A percentile compares a stretch with the other conserved stretches of the same genome.
Evolutionary conservation across 2,113 vertebrate genomes (phyloP).

Genomic region (Nothobranchius kuhntae): DNA sequence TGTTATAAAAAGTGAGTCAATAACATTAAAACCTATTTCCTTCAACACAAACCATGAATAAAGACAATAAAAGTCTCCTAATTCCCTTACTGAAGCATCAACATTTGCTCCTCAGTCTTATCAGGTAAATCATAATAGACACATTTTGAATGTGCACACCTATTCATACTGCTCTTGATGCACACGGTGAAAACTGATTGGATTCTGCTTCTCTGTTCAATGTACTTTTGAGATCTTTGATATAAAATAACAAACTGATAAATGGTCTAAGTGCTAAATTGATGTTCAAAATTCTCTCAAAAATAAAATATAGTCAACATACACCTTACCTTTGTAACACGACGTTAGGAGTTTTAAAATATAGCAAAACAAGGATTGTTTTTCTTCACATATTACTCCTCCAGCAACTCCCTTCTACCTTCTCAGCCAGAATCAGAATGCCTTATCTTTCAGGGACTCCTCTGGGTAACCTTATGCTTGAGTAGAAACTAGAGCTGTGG

Average conservation of each 20-base stretch:
- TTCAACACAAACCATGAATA: no score
- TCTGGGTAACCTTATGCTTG: conserved; percentile 75
- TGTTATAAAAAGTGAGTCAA: no score
- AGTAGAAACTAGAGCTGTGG: conserved; percentile 74
- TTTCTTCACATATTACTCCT: conserved; percentile 9
- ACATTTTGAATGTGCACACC: no score
- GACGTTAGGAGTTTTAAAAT: neutral
- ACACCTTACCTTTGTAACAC: conserved; percentile 48
- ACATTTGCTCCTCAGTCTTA: no score
- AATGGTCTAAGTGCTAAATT: no score
- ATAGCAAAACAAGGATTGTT: neutral
- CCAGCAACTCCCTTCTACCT: conserved; percentile 39
- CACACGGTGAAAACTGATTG: no score
- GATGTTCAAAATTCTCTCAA: no score
- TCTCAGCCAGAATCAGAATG: conserved; percentile 60
- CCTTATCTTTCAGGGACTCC: conserved; percentile 63
- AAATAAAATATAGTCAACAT: conserved; percentile 9
- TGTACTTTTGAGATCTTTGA: neutral
- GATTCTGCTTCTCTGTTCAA: neutral
- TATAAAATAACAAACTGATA: neutral
- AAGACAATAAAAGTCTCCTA: no score
- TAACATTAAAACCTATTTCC: no score
- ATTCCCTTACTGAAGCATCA: no score
- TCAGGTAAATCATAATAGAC: no score
- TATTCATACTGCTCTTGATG: no score